phyloP scores from a whole-genome alignment of 2,113 vertebrate genomes.

The Rhegmatorhina hoffmannsi region DNA sequence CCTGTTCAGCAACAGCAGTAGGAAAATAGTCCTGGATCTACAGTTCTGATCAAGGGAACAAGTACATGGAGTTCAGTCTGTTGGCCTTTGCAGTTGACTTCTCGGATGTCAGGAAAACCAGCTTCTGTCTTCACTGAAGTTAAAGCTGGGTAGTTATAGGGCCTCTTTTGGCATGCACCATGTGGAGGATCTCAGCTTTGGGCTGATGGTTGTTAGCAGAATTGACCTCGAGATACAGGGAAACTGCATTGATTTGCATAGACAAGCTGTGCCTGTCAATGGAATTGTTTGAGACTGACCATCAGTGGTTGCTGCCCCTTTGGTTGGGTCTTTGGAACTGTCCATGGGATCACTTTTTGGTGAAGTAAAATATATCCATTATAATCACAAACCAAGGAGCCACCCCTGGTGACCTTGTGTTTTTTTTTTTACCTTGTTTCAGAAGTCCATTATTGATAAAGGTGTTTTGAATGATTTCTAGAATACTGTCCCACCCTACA shows the following conservation, averaged over 20 bases:
- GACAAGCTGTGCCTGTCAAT: background rate
- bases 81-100: background rate
- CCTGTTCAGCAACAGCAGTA: background rate
- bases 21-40: background rate
- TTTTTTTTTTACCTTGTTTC: background rate
- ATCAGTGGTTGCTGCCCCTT: background rate
- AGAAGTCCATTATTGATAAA: background rate
- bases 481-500: background rate
- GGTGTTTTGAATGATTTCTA: background rate
- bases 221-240: fast-evolving
- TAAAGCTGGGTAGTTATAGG: background rate
- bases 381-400: background rate
- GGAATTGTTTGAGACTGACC: background rate
- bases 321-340: background rate
- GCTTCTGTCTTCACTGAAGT: background rate
- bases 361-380: background rate
- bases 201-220: background rate
- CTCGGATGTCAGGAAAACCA: background rate
- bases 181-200: background rate
- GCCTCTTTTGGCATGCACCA: background rate
- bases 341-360: background rate
- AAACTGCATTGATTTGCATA: background rate
- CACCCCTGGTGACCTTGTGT: background rate
- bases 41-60: background rate
- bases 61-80: background rate